These are phyloP conservation scores for Drosophila mettleri DNA, from an alignment of 2,888 invertebrate species.

Conservation along the genomic window DNA sequence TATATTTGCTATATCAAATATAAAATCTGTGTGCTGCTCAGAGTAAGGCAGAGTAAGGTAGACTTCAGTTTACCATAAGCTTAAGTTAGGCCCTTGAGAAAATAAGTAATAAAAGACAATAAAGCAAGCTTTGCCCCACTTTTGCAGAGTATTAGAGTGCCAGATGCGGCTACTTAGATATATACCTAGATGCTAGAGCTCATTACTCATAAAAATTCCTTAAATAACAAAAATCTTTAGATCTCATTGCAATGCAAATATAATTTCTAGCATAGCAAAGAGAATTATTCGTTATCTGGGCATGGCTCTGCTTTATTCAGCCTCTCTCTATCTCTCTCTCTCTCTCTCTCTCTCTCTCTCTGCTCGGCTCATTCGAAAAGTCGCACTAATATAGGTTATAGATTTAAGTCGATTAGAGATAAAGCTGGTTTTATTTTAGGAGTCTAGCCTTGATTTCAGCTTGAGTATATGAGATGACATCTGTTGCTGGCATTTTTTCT, in stretches of 20 bases:
- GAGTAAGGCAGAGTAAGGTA: not conserved
- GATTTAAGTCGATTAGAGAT: not conserved
- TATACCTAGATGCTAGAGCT: too few species aligned
- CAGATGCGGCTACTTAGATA: too few species aligned
- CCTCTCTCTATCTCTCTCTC: not conserved
- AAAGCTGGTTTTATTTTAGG: constrained; percentile 3
- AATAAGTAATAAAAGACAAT: too few species aligned
- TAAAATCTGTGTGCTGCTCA: not conserved
- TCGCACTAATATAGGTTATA: not conserved
- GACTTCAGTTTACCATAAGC: not conserved
- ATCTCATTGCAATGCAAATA: not conserved
- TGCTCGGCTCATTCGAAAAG: not conserved
- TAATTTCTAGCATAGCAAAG: not conserved
- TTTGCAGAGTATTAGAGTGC: too few species aligned
- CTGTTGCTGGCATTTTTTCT: not conserved
- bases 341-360: not conserved
- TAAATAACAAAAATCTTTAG: too few species aligned
- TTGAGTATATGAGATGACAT: not conserved
- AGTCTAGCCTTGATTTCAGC: constrained; percentile 4
- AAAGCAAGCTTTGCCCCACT: too few species aligned
- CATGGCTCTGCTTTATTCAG: not conserved
- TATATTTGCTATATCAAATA: not conserved
- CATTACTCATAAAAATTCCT: too few species aligned
- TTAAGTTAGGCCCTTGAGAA: too few species aligned
- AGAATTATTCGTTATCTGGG: not conserved